These are phyloP conservation scores for Apistogramma diplotaenia DNA, from an alignment of 2,113 vertebrate genomes.

Conservation along the genomic window DNA sequence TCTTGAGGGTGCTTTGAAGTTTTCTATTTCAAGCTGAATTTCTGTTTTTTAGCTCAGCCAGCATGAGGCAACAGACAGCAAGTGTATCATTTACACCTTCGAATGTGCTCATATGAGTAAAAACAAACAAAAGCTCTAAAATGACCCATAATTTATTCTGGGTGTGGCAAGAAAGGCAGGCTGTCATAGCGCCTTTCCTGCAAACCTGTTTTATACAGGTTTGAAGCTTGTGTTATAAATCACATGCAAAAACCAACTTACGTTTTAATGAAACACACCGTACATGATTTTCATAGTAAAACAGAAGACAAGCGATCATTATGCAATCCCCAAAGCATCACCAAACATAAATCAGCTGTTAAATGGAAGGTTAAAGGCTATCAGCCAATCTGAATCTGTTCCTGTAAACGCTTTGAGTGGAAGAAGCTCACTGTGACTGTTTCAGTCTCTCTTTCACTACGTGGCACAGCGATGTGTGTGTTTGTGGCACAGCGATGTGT, in stretches of 20 bases:
- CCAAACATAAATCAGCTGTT: background rate
- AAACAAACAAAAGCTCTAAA: background rate
- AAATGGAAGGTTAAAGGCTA: too few species aligned
- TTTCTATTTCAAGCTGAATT: background rate
- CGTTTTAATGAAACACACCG: background rate
- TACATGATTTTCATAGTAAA: background rate
- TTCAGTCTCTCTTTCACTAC: background rate
- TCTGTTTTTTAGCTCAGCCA: background rate
- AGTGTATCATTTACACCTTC: conserved; percentile 25
- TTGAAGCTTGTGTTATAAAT: background rate
- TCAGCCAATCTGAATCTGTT: background rate
- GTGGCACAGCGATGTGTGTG: background rate
- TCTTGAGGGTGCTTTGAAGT: background rate
- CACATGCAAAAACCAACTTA: background rate
- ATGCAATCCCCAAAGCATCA: background rate
- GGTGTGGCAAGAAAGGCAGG: background rate
- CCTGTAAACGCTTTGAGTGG: too few species aligned
- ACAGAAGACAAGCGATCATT: background rate
- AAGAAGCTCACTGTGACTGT: background rate
- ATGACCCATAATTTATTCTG: background rate
- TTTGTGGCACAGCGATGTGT: too few species aligned
- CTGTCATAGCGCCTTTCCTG: background rate
- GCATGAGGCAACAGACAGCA: background rate
- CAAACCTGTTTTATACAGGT: background rate
- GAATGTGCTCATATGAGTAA: background rate